Evolutionary conservation across 2,888 invertebrate genomes (phyloP).

Genomic region (Sepiola atlantica): DNA sequence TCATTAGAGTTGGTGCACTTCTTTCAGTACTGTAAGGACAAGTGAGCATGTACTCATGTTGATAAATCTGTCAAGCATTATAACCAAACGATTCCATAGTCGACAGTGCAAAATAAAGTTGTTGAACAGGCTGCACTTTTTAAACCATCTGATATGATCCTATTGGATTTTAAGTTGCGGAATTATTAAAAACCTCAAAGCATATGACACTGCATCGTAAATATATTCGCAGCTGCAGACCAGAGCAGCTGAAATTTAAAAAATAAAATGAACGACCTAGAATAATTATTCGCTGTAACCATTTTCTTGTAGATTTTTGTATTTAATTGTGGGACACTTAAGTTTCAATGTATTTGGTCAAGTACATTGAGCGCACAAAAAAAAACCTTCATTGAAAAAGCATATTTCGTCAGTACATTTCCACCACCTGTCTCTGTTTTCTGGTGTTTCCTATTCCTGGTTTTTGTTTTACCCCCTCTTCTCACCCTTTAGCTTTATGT

Average conservation of each 20-base stretch:
- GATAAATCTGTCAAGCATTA: background rate
- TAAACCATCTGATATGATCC: background rate
- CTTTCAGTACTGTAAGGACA: background rate
- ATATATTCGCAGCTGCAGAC: background rate
- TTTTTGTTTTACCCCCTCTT: background rate
- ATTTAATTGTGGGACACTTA: conserved; percentile 23
- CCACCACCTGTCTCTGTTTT: conserved; percentile 39
- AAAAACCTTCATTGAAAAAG: background rate
- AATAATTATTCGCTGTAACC: background rate
- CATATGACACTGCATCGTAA: background rate
- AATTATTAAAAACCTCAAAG: background rate
- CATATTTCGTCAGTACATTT: background rate
- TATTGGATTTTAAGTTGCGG: background rate
- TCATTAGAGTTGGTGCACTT: background rate
- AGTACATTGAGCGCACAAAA: background rate
- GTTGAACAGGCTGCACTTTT: background rate
- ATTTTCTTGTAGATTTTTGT: background rate
- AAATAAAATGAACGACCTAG: background rate
- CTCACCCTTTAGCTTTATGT: background rate
- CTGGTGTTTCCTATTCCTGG: background rate
- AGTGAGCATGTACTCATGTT: background rate
- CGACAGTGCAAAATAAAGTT: background rate
- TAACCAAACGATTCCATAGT: background rate
- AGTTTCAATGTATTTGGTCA: conserved; percentile 22
- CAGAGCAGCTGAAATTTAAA: background rate